A percentile compares a stretch with the other conserved stretches of the same genome.
These are phyloP conservation scores for Phalacrocorax brasilianus DNA, from an alignment of 2,113 vertebrate species.

Conservation along the genomic window DNA sequence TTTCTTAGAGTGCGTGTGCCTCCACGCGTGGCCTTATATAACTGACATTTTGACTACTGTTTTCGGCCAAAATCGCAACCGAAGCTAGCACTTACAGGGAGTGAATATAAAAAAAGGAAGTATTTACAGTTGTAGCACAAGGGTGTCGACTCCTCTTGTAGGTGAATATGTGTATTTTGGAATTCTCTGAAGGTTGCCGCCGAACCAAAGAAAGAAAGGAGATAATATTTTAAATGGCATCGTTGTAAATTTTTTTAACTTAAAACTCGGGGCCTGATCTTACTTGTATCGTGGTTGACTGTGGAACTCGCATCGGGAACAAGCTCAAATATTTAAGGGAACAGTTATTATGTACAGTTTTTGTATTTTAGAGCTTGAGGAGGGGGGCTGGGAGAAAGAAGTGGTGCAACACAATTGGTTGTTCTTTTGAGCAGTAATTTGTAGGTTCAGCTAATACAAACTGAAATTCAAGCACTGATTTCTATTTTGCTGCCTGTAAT, in stretches of 20 bases:
- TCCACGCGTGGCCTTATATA: constrained; percentile 35
- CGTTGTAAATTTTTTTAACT: not conserved
- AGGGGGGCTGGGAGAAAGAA: not conserved
- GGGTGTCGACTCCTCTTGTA: not conserved
- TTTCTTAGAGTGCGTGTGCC: not conserved
- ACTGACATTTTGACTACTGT: constrained; percentile 17
- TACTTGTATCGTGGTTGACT: not conserved
- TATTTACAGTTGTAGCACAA: not conserved
- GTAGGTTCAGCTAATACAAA: not conserved
- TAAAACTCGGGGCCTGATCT: not conserved
- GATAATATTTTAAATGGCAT: not conserved
- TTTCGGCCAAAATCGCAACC: not conserved
- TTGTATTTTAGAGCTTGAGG: not conserved
- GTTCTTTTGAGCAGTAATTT: not conserved
- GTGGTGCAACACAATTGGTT: not conserved
- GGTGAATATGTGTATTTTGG: not conserved
- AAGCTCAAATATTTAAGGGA: not conserved
- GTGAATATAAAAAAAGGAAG: not conserved
- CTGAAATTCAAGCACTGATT: not conserved
- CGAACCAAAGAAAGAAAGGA: rapidly evolving
- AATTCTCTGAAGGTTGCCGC: not conserved
- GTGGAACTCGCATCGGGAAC: not conserved
- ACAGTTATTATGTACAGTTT: not conserved
- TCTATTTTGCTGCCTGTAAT: not conserved
- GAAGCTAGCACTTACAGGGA: not conserved